Evolutionary conservation across 2,888 invertebrate genomes (phyloP).

Genomic region (Linyphia triangularis): DNA sequence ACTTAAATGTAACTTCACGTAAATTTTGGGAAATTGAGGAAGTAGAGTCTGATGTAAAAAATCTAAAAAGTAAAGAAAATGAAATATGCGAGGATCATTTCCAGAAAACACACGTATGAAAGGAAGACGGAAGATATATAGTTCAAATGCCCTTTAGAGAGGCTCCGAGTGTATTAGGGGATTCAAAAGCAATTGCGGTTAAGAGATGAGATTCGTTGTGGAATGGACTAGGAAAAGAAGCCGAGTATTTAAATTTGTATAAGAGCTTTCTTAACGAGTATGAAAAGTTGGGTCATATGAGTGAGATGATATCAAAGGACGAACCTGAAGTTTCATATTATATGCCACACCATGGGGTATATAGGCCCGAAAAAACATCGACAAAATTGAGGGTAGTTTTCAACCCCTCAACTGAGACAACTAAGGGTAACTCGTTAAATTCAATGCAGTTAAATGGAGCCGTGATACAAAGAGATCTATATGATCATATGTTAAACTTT

Average conservation of each 20-base stretch:
- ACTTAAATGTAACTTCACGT: background rate
- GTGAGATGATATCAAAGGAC: background rate
- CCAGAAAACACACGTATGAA: background rate
- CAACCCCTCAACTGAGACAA: constrained; percentile 58
- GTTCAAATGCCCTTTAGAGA: constrained; percentile 16
- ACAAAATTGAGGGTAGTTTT: constrained; percentile 75
- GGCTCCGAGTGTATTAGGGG: background rate
- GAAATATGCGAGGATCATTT: background rate
- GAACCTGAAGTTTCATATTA: constrained; percentile 5
- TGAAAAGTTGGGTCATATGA: constrained; percentile 25
- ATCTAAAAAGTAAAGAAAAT: background rate
- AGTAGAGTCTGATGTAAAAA: background rate
- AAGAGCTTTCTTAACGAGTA: background rate
- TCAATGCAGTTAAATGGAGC: constrained; percentile 76
- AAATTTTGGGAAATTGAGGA: constrained; percentile 24
- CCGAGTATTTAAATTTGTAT: background rate
- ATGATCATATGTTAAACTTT: background rate
- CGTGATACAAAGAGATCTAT: background rate
- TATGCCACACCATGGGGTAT: constrained; percentile 38
- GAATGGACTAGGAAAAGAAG: background rate
- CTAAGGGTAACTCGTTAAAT: constrained; percentile 78
- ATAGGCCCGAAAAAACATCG: constrained; percentile 53
- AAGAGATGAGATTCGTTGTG: background rate
- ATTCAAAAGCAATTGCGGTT: background rate
- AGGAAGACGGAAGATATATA: background rate